A percentile compares a stretch with the other conserved stretches of the same genome.
Evolutionary conservation across 2,797 vertebrate species (phyloP).

Genomic region (Macroramphosus scolopax): DNA sequence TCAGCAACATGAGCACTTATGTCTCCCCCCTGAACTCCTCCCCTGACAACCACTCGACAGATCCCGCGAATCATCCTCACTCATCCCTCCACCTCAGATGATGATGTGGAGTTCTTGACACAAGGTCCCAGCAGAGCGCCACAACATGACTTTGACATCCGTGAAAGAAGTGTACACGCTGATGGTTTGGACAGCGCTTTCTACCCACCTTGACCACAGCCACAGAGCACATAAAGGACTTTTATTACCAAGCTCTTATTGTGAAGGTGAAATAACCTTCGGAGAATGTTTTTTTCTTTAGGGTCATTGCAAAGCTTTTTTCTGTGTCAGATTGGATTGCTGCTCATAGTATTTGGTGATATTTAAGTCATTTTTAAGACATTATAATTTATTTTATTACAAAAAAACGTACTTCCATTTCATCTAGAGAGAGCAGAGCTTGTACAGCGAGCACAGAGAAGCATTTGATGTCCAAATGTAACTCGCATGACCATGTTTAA

Average conservation of each 20-base stretch:
- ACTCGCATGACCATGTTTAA: conserved; percentile 4
- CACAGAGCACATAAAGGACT: conserved; percentile 2
- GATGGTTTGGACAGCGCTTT: conserved; percentile 74
- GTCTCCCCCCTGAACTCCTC: conserved; percentile 6
- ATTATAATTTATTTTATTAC: conserved; percentile 11
- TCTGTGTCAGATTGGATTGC: conserved; percentile 22
- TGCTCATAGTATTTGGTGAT: conserved; percentile 32
- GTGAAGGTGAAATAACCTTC: too few relatives aligned
- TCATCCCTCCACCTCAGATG: conserved; percentile 85
- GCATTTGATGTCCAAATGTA: background rate
- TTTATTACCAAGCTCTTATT: background rate
- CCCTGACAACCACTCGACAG: conserved; percentile 65
- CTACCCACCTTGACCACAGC: conserved; percentile 66
- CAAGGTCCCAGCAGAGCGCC: conserved; percentile 68
- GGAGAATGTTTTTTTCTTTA: too few relatives aligned
- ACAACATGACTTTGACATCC: conserved; percentile 50
- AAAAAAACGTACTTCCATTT: too few relatives aligned
- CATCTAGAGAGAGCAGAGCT: too few relatives aligned
- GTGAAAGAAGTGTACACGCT: conserved; percentile 45
- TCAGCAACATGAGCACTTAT: background rate
- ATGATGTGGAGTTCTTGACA: conserved; percentile 79
- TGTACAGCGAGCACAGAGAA: too few relatives aligned
- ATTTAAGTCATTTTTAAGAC: conserved; percentile 21
- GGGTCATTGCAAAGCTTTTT: conserved; percentile 14
- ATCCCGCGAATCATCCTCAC: conserved; percentile 87